A percentile compares a stretch with the other conserved stretches of the same genome.
Evolutionary conservation across 2,888 invertebrate genomes (phyloP).

Genomic region (Oegoconia quadripuncta): DNA sequence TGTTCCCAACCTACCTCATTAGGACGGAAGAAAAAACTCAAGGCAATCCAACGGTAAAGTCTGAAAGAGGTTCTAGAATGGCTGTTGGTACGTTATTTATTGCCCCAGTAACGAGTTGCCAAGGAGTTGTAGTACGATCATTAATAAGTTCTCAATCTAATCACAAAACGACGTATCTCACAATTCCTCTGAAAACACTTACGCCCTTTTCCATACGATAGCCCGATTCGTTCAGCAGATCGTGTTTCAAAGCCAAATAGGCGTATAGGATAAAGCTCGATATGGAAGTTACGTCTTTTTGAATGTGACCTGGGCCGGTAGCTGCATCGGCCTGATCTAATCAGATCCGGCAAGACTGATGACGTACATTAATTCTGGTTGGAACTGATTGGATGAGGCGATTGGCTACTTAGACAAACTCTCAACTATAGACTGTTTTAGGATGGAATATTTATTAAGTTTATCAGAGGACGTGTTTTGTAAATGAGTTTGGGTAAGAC

Average conservation of each 20-base stretch:
- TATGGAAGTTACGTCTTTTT: conserved; percentile 28
- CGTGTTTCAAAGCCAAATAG: conserved; percentile 29
- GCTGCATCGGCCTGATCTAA: conserved; percentile 50
- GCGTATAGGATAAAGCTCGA: conserved; percentile 24
- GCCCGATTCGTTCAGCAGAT: conserved; percentile 20
- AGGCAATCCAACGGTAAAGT: conserved; percentile 38
- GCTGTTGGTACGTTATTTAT: conserved; percentile 57
- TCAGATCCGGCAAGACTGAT: conserved; percentile 56
- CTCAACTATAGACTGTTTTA: background rate
- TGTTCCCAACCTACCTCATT: background rate
- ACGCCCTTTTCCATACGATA: conserved; percentile 30
- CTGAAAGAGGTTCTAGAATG: conserved; percentile 41
- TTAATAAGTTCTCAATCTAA: conserved; percentile 51
- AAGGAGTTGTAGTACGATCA: conserved; percentile 52
- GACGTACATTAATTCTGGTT: conserved; percentile 52
- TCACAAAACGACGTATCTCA: conserved; percentile 39
- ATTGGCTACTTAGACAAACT: conserved; percentile 30
- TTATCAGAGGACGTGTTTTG: too few species aligned
- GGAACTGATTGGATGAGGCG: conserved; percentile 52
- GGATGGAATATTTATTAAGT: background rate
- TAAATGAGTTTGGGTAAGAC: too few species aligned
- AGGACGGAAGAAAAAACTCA: conserved; percentile 20
- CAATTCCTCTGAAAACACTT: conserved; percentile 22
- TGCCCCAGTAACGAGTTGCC: conserved; percentile 56
- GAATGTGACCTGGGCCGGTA: conserved; percentile 18